phyloP scores from a whole-genome alignment of 2,888 invertebrate species.

The Aquatica leii region DNA sequence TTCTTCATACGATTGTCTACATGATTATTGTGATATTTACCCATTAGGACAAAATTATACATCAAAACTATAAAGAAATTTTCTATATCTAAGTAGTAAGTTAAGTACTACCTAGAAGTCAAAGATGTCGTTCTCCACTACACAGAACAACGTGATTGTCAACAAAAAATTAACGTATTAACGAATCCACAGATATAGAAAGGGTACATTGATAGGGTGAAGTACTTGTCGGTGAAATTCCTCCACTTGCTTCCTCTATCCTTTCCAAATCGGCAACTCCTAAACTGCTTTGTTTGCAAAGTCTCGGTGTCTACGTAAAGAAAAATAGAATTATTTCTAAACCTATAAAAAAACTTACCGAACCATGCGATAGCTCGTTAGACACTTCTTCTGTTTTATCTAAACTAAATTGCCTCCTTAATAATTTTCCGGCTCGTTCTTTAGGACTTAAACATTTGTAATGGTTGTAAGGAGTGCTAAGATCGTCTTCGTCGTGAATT shows the following conservation, averaged over 20 bases:
- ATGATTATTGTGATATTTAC: constrained; percentile 37
- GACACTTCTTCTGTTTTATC: constrained; percentile 69
- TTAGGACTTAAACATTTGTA: constrained; percentile 76
- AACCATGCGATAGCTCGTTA: constrained; percentile 57
- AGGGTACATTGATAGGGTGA: constrained; percentile 55
- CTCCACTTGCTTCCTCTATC: constrained; percentile 70
- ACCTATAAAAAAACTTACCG: constrained; percentile 46
- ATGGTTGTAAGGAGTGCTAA: constrained; percentile 78
- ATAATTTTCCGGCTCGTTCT: constrained; percentile 58
- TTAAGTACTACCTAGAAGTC: background rate
- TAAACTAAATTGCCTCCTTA: constrained; percentile 74
- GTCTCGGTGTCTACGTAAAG: constrained; percentile 58
- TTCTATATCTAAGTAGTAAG: constrained; percentile 17
- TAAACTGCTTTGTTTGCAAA: constrained; percentile 74
- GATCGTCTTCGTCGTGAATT: constrained; percentile 66
- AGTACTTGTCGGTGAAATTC: constrained; percentile 57
- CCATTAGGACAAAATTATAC: constrained; percentile 14
- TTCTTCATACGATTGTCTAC: constrained; percentile 49
- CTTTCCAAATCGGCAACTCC: constrained; percentile 75
- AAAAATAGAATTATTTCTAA: constrained; percentile 27
- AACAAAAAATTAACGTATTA: constrained; percentile 50
- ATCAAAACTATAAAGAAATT: constrained; percentile 44
- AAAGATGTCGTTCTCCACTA: background rate
- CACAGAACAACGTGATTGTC: constrained; percentile 42
- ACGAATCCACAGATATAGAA: constrained; percentile 59